Percentiles rank a stretch among this genome's conserved stretches.
phyloP scores from a whole-genome alignment of 1,140 invertebrate species.

The Elymnias hypermnestra region DNA sequence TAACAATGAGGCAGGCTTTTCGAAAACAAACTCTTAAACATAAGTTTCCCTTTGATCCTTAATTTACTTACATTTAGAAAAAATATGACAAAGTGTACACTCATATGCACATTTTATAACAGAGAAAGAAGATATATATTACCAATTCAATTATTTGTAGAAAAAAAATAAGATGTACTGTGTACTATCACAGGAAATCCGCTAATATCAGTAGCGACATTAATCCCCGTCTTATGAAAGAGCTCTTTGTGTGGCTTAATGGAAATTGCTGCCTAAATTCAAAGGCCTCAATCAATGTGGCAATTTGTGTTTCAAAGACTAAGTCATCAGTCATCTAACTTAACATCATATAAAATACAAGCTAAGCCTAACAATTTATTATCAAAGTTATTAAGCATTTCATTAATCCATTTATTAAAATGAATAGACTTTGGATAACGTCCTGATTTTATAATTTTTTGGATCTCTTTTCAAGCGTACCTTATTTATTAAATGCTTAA shows the following conservation, averaged over 20 bases:
- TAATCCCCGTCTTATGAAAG: constrained; percentile 27
- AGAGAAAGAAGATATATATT: too few species aligned
- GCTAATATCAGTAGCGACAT: constrained; percentile 19
- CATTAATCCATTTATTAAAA: neutral
- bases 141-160: too few species aligned
- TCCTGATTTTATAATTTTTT: neutral
- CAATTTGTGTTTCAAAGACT: constrained; percentile 23
- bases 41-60: too few species aligned
- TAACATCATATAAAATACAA: constrained; percentile 1
- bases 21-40: too few species aligned
- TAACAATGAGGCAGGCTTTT: too few species aligned
- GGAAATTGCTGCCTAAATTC: constrained; percentile 20
- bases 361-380: constrained; percentile 1
- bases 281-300: constrained; percentile 13
- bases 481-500: neutral
- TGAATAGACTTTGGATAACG: too few species aligned
- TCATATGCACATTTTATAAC: too few species aligned
- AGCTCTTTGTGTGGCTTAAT: constrained; percentile 33
- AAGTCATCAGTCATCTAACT: constrained; percentile 19
- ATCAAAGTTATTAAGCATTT: constrained; percentile 1
- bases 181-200: too few species aligned
- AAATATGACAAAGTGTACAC: too few species aligned
- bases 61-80: too few species aligned
- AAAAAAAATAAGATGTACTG: too few species aligned
- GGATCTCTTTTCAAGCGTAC: neutral